phyloP scores from a whole-genome alignment of 1,140 invertebrate species.

The Radopholus similis region DNA sequence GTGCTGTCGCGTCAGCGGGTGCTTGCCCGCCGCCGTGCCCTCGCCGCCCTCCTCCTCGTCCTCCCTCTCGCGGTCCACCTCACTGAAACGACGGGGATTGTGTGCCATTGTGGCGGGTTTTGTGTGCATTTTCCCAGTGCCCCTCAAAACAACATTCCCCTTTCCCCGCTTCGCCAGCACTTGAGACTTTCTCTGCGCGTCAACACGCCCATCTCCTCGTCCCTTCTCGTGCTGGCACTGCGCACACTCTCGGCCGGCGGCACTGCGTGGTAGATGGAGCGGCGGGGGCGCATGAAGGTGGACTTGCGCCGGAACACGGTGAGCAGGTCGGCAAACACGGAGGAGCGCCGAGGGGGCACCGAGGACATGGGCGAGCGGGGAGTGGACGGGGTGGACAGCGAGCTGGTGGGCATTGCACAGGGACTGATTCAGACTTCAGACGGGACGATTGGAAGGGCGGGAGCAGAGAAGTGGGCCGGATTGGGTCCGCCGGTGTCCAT shows the following conservation, averaged over 20 bases:
- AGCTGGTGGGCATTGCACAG: too few relatives aligned
- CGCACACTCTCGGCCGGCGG: not conserved
- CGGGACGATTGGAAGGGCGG: too few relatives aligned
- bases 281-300: constrained; percentile 11
- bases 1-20: constrained; percentile 68
- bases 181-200: constrained; percentile 17
- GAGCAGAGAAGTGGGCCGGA: too few relatives aligned
- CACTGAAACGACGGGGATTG: constrained; percentile 2
- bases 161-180: not conserved
- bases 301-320: constrained; percentile 58
- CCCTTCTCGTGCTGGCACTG: not conserved
- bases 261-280: constrained; percentile 27
- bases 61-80: constrained; percentile 44
- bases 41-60: constrained; percentile 47
- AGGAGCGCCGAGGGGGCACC: constrained; percentile 36
- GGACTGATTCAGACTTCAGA: too few relatives aligned
- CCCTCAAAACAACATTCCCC: not conserved
- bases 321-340: constrained; percentile 53
- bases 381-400: not conserved
- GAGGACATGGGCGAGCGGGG: not conserved
- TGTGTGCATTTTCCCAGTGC: not conserved
- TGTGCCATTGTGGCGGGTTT: not conserved
- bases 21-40: constrained; percentile 4
- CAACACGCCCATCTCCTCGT: not conserved
- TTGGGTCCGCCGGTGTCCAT: too few relatives aligned